Evolutionary conservation across 2,113 vertebrate genomes (phyloP), one percentile per base, ranked within the genome.

Genomic region (Laticauda laticaudata): DNA sequence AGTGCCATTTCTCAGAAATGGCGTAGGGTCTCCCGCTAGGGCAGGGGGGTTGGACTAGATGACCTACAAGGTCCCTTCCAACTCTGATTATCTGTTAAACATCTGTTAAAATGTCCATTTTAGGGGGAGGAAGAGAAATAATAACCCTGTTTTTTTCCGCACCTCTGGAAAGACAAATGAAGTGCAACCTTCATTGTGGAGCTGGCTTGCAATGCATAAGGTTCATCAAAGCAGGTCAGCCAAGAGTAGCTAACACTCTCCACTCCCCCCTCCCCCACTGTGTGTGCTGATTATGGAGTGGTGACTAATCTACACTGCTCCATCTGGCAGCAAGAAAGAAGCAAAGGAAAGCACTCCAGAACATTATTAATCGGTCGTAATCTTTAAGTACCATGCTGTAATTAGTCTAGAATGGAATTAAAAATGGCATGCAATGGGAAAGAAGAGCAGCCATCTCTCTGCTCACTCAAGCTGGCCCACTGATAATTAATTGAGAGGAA

Each of bases 341-440:
- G 87, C 94, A 92, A 61, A 94, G 93, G 51, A 88, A 92, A 93
- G 92, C 92, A 89, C 91, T 96, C 93, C 92, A 91, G 93, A 94
- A 93, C 21, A 89, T 89, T 93, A 87, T 94, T 91, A 89, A 93
- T 93, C 94, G 92, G 92, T 45, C 86, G 92, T 96, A 93, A 90
- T 7, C 87, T 29, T 90, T 93, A 92, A 96, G 90, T 93, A 95
- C 91, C 93, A 92, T 92, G 34, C 57, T 92, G 90, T 96, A 96
- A 95, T 95, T 94, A 95, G 94, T 95, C 94, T 94, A 92, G 93
- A 97, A 91, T 89, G 91, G 85, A 56, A 88, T 95, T 96, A 94
- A 96, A 55, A 96, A 94, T 86, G 90, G 93, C 89, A 61, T 23
- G 20, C 2, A 0, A 4, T 85, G 87, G 12, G 12, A 93, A 90